phyloP scores from a whole-genome alignment of 2,888 invertebrate species.

The Malacosoma neustria region DNA sequence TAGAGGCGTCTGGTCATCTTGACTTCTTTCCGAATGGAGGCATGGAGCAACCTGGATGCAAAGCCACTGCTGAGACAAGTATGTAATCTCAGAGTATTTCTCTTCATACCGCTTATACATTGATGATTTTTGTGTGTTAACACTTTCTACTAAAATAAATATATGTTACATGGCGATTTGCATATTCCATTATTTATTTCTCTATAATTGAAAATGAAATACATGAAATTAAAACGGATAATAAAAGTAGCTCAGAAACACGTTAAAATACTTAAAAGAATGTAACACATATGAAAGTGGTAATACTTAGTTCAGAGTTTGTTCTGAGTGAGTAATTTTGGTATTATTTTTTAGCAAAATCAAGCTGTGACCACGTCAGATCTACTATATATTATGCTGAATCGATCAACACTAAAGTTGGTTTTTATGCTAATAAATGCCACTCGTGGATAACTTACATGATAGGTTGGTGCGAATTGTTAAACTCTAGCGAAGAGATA shows the following conservation, averaged over 20 bases:
- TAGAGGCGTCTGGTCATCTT: conserved; percentile 64
- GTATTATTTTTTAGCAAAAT: conserved; percentile 51
- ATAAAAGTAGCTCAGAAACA: too few relatives aligned
- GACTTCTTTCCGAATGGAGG: conserved; percentile 78
- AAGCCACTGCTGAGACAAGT: conserved; percentile 30
- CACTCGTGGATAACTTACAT: conserved; percentile 66
- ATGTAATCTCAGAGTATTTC: conserved; percentile 11
- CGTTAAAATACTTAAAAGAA: too few relatives aligned
- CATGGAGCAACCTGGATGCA: conserved; percentile 75
- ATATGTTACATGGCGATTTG: too few relatives aligned
- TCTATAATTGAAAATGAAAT: too few relatives aligned
- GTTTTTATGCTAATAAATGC: conserved; percentile 75
- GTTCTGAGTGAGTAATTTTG: too few relatives aligned
- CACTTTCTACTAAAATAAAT: too few relatives aligned
- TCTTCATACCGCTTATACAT: too few relatives aligned
- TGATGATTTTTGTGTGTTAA: too few relatives aligned
- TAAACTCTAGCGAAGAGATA: conserved; percentile 37
- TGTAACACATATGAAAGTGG: too few relatives aligned
- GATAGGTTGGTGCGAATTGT: conserved; percentile 62
- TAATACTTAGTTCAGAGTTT: too few relatives aligned
- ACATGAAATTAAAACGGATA: too few relatives aligned
- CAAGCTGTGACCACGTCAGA: conserved; percentile 75
- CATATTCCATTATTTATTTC: too few relatives aligned
- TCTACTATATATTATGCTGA: conserved; percentile 76
- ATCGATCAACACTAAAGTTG: conserved; percentile 61